Evolutionary conservation across 1,140 invertebrate species (phyloP), one percentile per base, ranked within the genome.

Genomic region (Patella vulgata): DNA sequence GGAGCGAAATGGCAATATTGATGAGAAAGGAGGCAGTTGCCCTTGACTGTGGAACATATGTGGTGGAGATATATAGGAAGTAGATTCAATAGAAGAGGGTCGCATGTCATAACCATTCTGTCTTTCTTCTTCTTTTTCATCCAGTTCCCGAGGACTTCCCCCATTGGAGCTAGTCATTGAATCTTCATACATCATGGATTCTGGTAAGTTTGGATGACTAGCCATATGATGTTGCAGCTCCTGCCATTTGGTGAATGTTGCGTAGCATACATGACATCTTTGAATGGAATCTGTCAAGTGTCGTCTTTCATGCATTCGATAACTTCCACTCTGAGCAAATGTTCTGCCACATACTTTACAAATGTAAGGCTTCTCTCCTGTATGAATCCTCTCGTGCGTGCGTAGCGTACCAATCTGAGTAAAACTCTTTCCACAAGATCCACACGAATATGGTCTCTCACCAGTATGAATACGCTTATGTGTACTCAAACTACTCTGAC

Each of bases 391-490:
- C 50, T 78, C 76, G 44, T 78, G 76, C 6, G 74, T 74, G 17
- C 74, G 66, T 14, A 78, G 63, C 0, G 74, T 78, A n/a, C 76
- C 74, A 31, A 76, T 71, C 60, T 78, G 76, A 3, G 74, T 78
- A 36, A 78, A 78, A 17, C 67, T 68, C 47, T 76, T 76, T 8
- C 71, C 76, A 66, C 76, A 78, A 3, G 68, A 70, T 28, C 51
- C 23, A 50, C 76, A 78, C 28, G 61, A 56, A 55, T 78, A 78
- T 0, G 76, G 76, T 19, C 74, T 40, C 21, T 76, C 74, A 3
- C 76, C 76, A 17, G 70, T 76, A 44, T 78, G 76, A n/a, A 78
- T 75, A n/a, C 76, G 53, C 48, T 70, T 71, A 56, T 78, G 76
- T 0, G 72, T 77, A 28, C 66, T 68, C 31, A 78, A 55, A 46